Base-by-base conservation (phyloP, 1,140 invertebrate genomes). In the Akabosia matsudoensis region DNA sequence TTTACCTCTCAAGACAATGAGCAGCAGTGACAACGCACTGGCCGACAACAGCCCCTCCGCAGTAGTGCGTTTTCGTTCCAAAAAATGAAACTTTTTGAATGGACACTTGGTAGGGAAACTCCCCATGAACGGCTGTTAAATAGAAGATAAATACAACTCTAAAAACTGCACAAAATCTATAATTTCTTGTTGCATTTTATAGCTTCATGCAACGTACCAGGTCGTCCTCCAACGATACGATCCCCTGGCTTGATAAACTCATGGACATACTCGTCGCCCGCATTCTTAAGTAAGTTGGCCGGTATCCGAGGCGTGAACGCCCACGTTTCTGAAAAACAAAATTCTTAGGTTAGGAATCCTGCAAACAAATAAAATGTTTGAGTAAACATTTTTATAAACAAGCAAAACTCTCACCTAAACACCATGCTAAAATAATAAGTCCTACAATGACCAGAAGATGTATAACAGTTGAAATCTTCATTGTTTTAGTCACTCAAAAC, bases 61-160 rank as follows among this genome's bases (percentile, higher is more conserved):
- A 72, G 24, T 72, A 81, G 45, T 81, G 80, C 28, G 77, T 77
- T 76, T 78, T 79, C 0, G 71, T 75, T 16, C 80, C 80, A 45
- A 81, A 78, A 26, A 81, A 74, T 0, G 79, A 80, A 22, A 81
- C 70, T 74, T 78, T 78, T 51, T 81, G 80, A 26, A 81, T 22
- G 0, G 80, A 81, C 0, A 70, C 80, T 76, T 79, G 78, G 22
- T 79, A 81, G 3, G 80, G 80, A 37, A 81, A 77, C 77, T 79
- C 80, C 51, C 78, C 80, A 71, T 79, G 78, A 2, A 78, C 80
- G 18, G 80, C 70, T 72, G 16, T 16, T 30, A 24, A 45, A 45
- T 45, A 13, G 70, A 22, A 72, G n/a, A 34, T n/a, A 10, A 45
- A 22, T 70, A 70, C 31, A 13, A 70, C 3, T 70, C 18, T 34